A percentile compares a stretch with the other conserved stretches of the same genome.
Conservation (phyloP, 2,888 invertebrate genomes). For the Xanthorhoe spadicearia region DNA sequence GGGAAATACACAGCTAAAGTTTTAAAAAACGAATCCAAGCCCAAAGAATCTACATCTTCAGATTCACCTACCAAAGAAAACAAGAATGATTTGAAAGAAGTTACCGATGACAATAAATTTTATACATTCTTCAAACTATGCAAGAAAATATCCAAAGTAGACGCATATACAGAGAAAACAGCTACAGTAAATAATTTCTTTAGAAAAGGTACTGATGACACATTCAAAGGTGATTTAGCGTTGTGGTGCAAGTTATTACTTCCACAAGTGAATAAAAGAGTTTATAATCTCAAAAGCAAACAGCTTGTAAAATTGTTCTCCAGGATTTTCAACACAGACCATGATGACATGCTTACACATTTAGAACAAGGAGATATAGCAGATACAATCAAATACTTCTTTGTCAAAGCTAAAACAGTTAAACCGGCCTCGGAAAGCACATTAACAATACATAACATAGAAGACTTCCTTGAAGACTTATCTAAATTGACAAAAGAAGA, state of each 20-base stretch:
- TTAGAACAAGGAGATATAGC: conserved; percentile 96
- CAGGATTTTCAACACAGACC: conserved; percentile 89
- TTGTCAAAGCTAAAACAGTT: conserved; percentile 85
- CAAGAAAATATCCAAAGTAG: conserved; percentile 89
- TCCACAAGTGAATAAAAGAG: conserved; percentile 92
- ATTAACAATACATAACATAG: conserved; percentile 90
- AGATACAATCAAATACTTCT: conserved; percentile 92
- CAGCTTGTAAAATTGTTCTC: conserved; percentile 95
- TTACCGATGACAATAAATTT: conserved; percentile 88
- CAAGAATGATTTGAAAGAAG: conserved; percentile 40
- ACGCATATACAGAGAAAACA: conserved; percentile 93
- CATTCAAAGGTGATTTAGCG: conserved; percentile 90
- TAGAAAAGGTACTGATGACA: conserved; percentile 83
- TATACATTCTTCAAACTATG: conserved; percentile 91
- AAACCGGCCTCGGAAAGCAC: conserved; percentile 87
- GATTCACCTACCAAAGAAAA: conserved; percentile 29
- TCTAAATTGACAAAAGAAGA: conserved; percentile 93
- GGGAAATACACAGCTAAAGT: conserved; percentile 76
- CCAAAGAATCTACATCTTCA: conserved; percentile 27
- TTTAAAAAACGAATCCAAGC: conserved; percentile 64
- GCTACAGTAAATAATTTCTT: conserved; percentile 88
- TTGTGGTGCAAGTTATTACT: conserved; percentile 93
- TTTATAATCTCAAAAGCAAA: conserved; percentile 97
- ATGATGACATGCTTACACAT: conserved; percentile 93
- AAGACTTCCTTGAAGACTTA: conserved; percentile 89